Conservation (phyloP, 1,140 invertebrate genomes). For the Drosophila pectinifera region DNA sequence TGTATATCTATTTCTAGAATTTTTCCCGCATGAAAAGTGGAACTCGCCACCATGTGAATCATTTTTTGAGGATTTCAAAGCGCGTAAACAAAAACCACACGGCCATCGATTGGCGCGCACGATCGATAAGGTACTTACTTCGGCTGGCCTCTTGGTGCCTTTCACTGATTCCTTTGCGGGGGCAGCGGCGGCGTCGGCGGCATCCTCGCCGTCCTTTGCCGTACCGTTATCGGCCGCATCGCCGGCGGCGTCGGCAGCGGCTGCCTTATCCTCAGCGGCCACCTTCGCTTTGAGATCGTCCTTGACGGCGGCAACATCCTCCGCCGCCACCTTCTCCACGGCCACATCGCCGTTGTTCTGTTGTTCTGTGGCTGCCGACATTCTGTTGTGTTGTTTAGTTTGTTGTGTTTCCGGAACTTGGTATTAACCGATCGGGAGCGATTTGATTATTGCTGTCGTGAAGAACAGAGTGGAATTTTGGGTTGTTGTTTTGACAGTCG, state of each 20-base stretch:
- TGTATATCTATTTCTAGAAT: constrained; percentile 83
- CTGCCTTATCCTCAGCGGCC: constrained; percentile 71
- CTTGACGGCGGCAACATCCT: constrained; percentile 71
- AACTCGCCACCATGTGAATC: constrained; percentile 57
- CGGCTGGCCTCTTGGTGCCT: constrained; percentile 83
- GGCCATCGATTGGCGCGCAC: constrained; percentile 38
- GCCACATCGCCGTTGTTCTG: constrained; percentile 84
- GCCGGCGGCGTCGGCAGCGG: constrained; percentile 71
- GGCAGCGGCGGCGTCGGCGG: constrained; percentile 65
- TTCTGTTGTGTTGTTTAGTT: constrained; percentile 61
- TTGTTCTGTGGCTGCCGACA: constrained; percentile 85
- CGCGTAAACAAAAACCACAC: constrained; percentile 62
- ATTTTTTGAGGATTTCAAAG: constrained; percentile 33
- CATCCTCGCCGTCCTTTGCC: constrained; percentile 75
- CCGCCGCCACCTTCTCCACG: constrained; percentile 80
- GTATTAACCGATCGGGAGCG: constrained; percentile 8
- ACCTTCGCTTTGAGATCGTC: constrained; percentile 84
- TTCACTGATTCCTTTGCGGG: constrained; percentile 80
- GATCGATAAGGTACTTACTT: constrained; percentile 72
- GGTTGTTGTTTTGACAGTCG: constrained; percentile 54
- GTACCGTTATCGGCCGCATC: constrained; percentile 79
- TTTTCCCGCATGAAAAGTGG: constrained; percentile 43
- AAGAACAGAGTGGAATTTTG: constrained; percentile 47
- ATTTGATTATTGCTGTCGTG: constrained; percentile 58
- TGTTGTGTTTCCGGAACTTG: constrained; percentile 45